A percentile compares a stretch with the other conserved stretches of the same genome.
Conservation (phyloP, 2,888 invertebrate species). For the Orchesella flavescens region DNA sequence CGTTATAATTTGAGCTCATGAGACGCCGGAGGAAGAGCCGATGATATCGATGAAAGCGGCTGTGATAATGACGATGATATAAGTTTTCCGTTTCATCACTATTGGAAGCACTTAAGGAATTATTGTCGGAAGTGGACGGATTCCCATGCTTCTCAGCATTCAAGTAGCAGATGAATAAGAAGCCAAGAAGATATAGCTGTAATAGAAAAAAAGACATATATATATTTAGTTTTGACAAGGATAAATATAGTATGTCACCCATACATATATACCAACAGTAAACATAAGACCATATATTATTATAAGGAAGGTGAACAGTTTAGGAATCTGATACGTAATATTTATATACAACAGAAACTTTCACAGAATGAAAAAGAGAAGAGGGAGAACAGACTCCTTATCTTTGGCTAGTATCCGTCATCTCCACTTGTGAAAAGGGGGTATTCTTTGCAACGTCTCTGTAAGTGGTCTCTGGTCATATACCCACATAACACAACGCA, state of each 20-base stretch:
- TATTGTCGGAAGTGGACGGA: slow-evolving; percentile 61
- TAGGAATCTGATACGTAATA: not conserved
- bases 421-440: not conserved
- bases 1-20: slow-evolving; percentile 47
- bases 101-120: slow-evolving; percentile 56
- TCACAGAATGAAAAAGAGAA: not conserved
- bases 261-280: not conserved
- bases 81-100: slow-evolving; percentile 49
- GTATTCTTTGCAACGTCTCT: not conserved
- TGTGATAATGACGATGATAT: slow-evolving; percentile 49
- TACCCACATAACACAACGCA: not conserved
- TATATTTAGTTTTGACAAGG: too few relatives aligned
- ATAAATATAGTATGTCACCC: too few relatives aligned
- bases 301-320: not conserved
- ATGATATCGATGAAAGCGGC: slow-evolving; percentile 15
- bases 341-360: not conserved
- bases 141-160: slow-evolving; percentile 41
- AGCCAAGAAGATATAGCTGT: slow-evolving; percentile 60
- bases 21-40: slow-evolving; percentile 44
- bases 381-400: not conserved
- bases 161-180: slow-evolving; percentile 58
- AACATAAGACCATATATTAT: not conserved
- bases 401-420: too few relatives aligned
- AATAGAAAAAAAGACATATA: slow-evolving; percentile 7
- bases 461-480: not conserved